phyloP scores from a whole-genome alignment of 2,888 invertebrate species.

The Griposia aprilina region DNA sequence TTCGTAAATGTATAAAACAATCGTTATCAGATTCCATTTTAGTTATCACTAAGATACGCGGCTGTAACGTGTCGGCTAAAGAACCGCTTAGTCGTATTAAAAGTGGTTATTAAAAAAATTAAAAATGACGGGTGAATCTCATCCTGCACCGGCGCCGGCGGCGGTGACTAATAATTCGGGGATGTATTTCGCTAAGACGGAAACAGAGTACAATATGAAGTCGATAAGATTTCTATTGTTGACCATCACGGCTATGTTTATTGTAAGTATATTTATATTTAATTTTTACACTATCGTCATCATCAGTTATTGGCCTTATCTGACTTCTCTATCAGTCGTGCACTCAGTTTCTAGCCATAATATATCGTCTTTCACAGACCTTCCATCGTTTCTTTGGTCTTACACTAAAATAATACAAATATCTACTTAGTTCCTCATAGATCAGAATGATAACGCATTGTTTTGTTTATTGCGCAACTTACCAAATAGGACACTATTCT shows the following conservation, averaged over 20 bases:
- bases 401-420: background rate
- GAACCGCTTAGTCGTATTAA: conserved; percentile 41
- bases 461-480: conserved; percentile 11
- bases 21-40: conserved; percentile 71
- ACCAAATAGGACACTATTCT: background rate
- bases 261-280: conserved; percentile 78
- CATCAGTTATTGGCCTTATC: too few relatives aligned
- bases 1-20: conserved; percentile 61
- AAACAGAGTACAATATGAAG: conserved; percentile 87
- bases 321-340: too few relatives aligned
- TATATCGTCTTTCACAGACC: background rate
- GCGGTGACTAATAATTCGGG: conserved; percentile 69
- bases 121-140: conserved; percentile 34
- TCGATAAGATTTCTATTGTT: conserved; percentile 86
- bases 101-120: conserved; percentile 49
- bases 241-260: conserved; percentile 86
- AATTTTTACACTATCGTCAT: background rate
- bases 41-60: conserved; percentile 71
- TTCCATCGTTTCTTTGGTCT: background rate
- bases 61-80: conserved; percentile 53
- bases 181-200: conserved; percentile 83
- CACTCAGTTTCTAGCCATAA: background rate
- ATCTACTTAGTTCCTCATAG: background rate
- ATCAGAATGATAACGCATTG: background rate
- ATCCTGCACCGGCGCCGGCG: conserved; percentile 19